These are phyloP conservation scores for Rhinophrynus dorsalis DNA, from an alignment of 2,797 vertebrate species.

Conservation along the genomic window DNA sequence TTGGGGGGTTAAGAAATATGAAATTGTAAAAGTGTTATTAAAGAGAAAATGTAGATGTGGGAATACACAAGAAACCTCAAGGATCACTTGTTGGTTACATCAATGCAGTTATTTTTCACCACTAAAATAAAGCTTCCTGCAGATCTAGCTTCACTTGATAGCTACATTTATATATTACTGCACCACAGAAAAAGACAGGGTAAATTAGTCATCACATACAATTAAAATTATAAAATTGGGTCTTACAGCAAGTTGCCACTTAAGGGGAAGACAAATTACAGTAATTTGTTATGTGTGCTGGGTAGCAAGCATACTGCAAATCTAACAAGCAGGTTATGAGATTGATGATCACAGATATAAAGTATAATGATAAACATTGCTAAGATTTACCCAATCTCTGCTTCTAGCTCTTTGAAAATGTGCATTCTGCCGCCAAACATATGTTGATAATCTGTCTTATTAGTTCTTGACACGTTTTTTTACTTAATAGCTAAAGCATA, in stretches of 20 bases:
- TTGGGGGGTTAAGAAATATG: too few relatives aligned
- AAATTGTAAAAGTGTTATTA: too few relatives aligned
- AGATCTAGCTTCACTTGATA: conserved; percentile 28
- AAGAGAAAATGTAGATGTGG: background rate
- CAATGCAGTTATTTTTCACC: conserved; percentile 33
- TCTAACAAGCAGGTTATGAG: conserved; percentile 45
- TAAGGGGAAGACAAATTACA: conserved; percentile 45
- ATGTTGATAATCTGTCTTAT: conserved; percentile 29
- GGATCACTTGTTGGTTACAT: conserved; percentile 17
- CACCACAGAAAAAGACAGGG: conserved; percentile 46
- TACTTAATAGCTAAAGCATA: conserved; percentile 6
- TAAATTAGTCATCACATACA: conserved; percentile 49
- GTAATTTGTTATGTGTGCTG: conserved; percentile 48
- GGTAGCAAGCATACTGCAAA: conserved; percentile 35
- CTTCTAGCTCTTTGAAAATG: conserved; percentile 12
- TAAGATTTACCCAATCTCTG: conserved; percentile 15
- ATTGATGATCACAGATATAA: conserved; percentile 45
- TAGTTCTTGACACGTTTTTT: conserved; percentile 15
- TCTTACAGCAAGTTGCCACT: conserved; percentile 49
- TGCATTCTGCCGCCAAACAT: conserved; percentile 12
- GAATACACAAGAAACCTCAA: background rate
- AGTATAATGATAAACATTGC: conserved; percentile 35
- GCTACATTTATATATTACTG: conserved; percentile 49
- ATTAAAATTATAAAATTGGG: conserved; percentile 49
- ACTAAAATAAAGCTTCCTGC: conserved; percentile 40